Base-by-base conservation (phyloP, 2,797 vertebrate species). In the Capromys pilorides region DNA sequence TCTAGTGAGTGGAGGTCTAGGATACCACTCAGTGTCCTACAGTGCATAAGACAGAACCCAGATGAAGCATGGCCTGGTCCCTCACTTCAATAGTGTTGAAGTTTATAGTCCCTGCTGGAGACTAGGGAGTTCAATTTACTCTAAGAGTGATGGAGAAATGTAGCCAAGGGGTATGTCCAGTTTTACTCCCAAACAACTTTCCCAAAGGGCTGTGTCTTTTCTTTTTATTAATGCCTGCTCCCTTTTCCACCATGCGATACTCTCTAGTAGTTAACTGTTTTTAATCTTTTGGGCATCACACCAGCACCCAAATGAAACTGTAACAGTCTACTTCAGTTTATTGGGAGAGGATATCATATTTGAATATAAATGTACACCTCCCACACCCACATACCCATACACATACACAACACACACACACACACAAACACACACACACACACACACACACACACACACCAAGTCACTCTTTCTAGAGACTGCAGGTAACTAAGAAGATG, bases 1-100 rank as follows among this genome's bases (percentile, higher is more conserved):
- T 67, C 12, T 49, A 1, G 21, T 7, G 41, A 81, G 39, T 18
- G 21, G 28, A 16, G 33, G 13, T 49, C 86, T 7, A 36, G 49
- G 51, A 36, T 1, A 14, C 21, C 3, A 31, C 33, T 3, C 12
- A 24, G n/a, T n/a, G 0, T 4, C 61, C 18, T 1, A 0, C 28
- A 31, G 2, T 5, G 26, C 54, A 45, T 18, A 14, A 18, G 22
- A 24, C 39, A 22, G 64, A 9, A 9, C 9, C 4, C 2, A 31
- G 4, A 1, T 31, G 57, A 12, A 79, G 22, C 28, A 16, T 16
- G 11, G 8, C 2, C 57, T 1, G 13, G 18, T 39, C 39, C 6
- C 26, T 2, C 2, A 0, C 11, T 41, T 33, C 82, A n/a, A 8
- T 0, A 6, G 86, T 49, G n/a, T 8, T 2, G 0, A 49, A 26